A percentile compares a stretch with the other conserved stretches of the same genome.
These are phyloP conservation scores for Agonopterix arenella DNA, from an alignment of 2,888 invertebrate species.

Conservation along the genomic window DNA sequence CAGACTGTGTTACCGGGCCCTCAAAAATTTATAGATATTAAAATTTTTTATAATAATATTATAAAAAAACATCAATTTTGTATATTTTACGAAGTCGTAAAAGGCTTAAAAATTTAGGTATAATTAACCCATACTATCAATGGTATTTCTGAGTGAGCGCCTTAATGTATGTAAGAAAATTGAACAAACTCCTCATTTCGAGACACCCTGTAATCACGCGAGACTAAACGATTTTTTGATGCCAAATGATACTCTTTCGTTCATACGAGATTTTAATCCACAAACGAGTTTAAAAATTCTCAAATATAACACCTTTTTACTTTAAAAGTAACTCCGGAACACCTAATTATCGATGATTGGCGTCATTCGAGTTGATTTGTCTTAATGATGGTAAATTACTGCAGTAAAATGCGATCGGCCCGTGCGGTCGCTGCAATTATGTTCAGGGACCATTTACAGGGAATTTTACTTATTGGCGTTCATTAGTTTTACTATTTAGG, in stretches of 20 bases:
- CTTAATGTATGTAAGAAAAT: neutral
- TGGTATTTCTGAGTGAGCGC: too few relatives aligned
- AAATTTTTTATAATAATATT: too few relatives aligned
- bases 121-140: too few relatives aligned
- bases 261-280: slow-evolving; percentile 41
- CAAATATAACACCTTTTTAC: slow-evolving; percentile 65
- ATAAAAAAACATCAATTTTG: too few relatives aligned
- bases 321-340: slow-evolving; percentile 47
- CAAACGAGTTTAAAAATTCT: slow-evolving; percentile 30
- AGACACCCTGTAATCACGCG: slow-evolving; percentile 28
- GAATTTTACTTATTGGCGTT: slow-evolving; percentile 41
- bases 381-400: slow-evolving; percentile 66
- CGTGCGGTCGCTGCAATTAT: slow-evolving; percentile 45
- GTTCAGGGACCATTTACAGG: slow-evolving; percentile 28
- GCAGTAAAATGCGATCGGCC: slow-evolving; percentile 41
- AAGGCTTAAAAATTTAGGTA: too few relatives aligned
- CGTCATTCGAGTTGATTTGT: slow-evolving; percentile 58
- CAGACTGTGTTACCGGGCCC: too few relatives aligned
- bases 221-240: slow-evolving; percentile 42
- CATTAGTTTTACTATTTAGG: slow-evolving; percentile 37
- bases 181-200: slow-evolving; percentile 19
- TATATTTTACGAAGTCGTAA: too few relatives aligned
- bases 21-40: too few relatives aligned
- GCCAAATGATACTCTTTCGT: slow-evolving; percentile 37
- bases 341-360: slow-evolving; percentile 64